phyloP scores from a whole-genome alignment of 2,113 vertebrate genomes.

The Podocnemis expansa region DNA sequence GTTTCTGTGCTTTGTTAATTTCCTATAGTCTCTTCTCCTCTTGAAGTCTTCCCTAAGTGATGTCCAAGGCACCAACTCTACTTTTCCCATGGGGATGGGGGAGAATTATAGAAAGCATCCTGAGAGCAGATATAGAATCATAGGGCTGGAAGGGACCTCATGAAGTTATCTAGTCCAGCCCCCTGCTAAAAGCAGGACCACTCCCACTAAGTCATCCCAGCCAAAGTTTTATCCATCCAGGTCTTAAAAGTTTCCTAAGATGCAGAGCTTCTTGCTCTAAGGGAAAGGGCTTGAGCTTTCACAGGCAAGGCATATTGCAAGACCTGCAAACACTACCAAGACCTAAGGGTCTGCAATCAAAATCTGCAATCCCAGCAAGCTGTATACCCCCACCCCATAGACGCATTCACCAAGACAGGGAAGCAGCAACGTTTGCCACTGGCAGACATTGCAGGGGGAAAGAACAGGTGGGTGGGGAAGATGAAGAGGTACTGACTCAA shows the following conservation, averaged over 20 bases:
- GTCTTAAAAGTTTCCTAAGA: too few species aligned
- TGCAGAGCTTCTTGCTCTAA: neutral
- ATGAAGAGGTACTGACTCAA: neutral
- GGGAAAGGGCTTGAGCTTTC: neutral
- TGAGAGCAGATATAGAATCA: neutral
- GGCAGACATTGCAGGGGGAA: neutral
- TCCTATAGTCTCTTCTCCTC: neutral
- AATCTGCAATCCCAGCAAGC: neutral
- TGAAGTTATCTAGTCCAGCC: too few species aligned
- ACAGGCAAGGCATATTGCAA: neutral
- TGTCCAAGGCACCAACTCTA: neutral
- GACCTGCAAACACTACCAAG: neutral
- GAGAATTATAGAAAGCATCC: neutral
- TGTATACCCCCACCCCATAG: neutral
- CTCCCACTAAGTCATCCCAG: too few species aligned
- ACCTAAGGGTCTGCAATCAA: neutral
- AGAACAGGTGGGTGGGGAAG: rapidly evolving
- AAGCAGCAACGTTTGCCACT: rapidly evolving
- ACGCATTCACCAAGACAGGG: neutral
- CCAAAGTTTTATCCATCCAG: too few species aligned
- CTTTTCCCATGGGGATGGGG: neutral
- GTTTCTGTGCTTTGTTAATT: neutral
- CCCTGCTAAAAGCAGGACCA: too few species aligned
- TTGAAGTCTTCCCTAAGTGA: rapidly evolving
- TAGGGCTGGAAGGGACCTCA: too few species aligned